Evolutionary conservation across 2,113 vertebrate genomes (phyloP), one percentile per base, ranked within the genome.

Genomic region (Oreochromis niloticus): DNA sequence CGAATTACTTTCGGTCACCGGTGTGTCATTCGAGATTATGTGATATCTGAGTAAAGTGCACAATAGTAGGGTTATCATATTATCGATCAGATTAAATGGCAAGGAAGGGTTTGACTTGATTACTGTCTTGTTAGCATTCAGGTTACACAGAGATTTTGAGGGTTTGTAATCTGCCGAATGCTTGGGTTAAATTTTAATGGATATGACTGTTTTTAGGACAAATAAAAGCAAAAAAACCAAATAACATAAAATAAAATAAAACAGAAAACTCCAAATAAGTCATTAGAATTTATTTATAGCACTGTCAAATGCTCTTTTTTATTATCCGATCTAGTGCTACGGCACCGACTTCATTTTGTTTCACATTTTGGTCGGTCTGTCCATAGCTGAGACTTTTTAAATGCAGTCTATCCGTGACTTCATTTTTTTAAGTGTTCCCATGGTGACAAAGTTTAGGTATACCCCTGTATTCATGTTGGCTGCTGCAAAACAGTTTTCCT

Each of bases 81-180:
- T 57, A 88, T 93, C 81, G 36, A 82, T 59, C n/a, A 93, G 79
- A 87, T 92, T 89, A 93, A 94, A 91, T 87, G 68, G 85, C 87
- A 57, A 86, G 43, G 71, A 86, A 91, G 81, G 82, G 85, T 82
- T 68, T 86, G 86, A 89, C 89, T 91, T 91, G 57, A 89, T 91
- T 90, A 86, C 61, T 59, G 78, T 83, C 75, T 87, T 17, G 81
- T 85, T 17, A 80, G 73, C 30, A 43, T 85, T 89, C 56, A 80
- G 59, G 63, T 91, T 85, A 87, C 41, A 87, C 27, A 16, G 66
- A 89, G 43, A 86, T 82, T 50, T 13, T 71, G 63, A 56, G 24
- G 24, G 4, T 19, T 19, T 12, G 52, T 6, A 48, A 84, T 43
- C n/a, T 61, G 82, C 41, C 66, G 85, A 85, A 75, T 55, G 19